Evolutionary conservation across 2,113 vertebrate genomes (phyloP), one percentile per base, ranked within the genome.

Genomic region (Sitta europaea): DNA sequence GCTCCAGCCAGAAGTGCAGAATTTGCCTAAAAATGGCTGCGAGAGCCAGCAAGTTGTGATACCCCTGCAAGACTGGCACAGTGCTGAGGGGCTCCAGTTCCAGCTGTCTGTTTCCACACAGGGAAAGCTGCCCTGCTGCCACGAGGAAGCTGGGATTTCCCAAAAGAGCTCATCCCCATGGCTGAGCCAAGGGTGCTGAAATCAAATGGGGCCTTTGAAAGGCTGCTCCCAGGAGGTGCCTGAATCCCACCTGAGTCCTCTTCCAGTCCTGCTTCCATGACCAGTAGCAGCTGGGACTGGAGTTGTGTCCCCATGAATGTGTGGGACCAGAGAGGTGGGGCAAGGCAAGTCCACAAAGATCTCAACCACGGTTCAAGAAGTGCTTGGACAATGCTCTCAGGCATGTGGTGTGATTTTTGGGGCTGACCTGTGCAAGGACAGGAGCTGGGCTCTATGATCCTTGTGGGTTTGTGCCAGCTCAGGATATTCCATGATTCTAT

Each of bases 61-160:
- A 29, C 5, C 48, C 14, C 45, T 13, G 9, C 1, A 9, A 12
- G 2, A 3, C 31, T 16, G 35, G 42, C 42, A 72, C n/a, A 35
- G 72, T 2, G 2, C 53, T 0, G 1, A 71, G 35, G 42, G 42
- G 6, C n/a, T 81, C 16, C 1, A 2, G 7, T 54, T 45, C 31
- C n/a, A 38, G 43, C 57, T 36, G 13, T 5, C 51, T 77, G 25
- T 25, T 73, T 53, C 42, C 58, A 66, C 11, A 12, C 40, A 43
- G 29, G 53, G 4, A 63, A 63, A 35, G 18, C 28, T 13, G 2
- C 59, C 12, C 62, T 23, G 9, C 63, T 50, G 40, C 45, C 42
- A 5, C 3, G 42, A 27, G 43, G 40, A 33, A 61, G 18, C 16
- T 68, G 61, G 11, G 8, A 42, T 47, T 62, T 43, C 70, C 65